A percentile compares a stretch with the other conserved stretches of the same genome.
phyloP scores from a whole-genome alignment of 2,888 invertebrate genomes.

The Drosophila formosana region DNA sequence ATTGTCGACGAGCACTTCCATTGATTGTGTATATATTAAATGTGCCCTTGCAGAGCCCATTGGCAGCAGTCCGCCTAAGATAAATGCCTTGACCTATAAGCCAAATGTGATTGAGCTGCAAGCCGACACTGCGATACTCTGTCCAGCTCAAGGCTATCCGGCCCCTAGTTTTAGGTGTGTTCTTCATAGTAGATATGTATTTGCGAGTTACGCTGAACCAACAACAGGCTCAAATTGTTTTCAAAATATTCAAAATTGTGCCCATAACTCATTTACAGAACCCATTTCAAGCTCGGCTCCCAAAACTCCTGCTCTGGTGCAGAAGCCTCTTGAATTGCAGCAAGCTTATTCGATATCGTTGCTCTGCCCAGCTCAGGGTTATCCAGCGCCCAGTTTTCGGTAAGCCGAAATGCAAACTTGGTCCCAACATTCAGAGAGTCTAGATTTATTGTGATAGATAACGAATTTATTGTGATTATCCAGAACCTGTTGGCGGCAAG shows the following conservation, averaged over 20 bases:
- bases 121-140: constrained; percentile 88
- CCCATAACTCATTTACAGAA: constrained; percentile 33
- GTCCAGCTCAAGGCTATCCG: constrained; percentile 91
- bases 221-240: constrained; percentile 21
- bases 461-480: not conserved
- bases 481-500: constrained; percentile 82
- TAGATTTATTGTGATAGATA: constrained; percentile 77
- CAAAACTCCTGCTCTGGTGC: constrained; percentile 85
- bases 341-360: constrained; percentile 83
- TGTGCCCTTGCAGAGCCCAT: constrained; percentile 86
- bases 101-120: constrained; percentile 84
- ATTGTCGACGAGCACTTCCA: not conserved
- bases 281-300: constrained; percentile 85
- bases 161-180: constrained; percentile 89
- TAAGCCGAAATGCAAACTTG: constrained; percentile 75
- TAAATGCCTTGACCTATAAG: constrained; percentile 85
- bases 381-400: constrained; percentile 91
- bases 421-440: constrained; percentile 39
- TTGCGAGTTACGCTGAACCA: constrained; percentile 16
- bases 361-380: constrained; percentile 91
- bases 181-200: not conserved
- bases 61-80: constrained; percentile 86
- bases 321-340: constrained; percentile 82
- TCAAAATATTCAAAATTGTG: not conserved
- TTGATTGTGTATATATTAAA: not conserved